Conservation (phyloP, 2,113 vertebrate species). For the Microtus ochrogaster region DNA sequence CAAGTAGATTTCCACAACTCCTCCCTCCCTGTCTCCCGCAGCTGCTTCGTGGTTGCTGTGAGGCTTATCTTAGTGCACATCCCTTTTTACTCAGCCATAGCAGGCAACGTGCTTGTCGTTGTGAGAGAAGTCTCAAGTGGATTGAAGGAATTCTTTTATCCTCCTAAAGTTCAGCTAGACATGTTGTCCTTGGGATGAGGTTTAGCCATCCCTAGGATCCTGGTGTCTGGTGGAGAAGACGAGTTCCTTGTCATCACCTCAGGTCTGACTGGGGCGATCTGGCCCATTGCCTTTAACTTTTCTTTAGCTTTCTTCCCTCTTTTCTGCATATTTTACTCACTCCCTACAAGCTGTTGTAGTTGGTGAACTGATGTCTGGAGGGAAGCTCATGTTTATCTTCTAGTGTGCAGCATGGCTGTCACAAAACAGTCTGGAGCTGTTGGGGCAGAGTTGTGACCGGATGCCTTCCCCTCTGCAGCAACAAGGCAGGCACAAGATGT, state of each 20-base stretch:
- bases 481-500: background rate
- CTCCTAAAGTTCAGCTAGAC: slow-evolving; percentile 43
- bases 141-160: slow-evolving; percentile 47
- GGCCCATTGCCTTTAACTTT: background rate
- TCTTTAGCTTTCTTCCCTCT: background rate
- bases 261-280: background rate
- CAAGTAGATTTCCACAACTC: background rate
- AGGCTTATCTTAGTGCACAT: slow-evolving; percentile 16
- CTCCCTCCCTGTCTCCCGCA: background rate
- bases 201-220: background rate
- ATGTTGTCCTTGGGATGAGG: background rate
- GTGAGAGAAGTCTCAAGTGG: slow-evolving; percentile 44
- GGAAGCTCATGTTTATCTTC: background rate
- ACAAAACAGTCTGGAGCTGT: background rate
- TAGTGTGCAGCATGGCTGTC: accelerated
- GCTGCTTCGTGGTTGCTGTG: background rate
- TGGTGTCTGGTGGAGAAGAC: background rate
- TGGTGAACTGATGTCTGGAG: background rate
- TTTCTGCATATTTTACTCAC: background rate
- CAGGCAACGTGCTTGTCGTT: slow-evolving; percentile 14
- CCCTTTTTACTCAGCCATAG: background rate
- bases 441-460: background rate
- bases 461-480: background rate
- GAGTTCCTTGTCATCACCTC: background rate
- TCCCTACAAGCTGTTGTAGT: background rate